phyloP scores from a whole-genome alignment of 2,113 vertebrate genomes.

The Axis porcinus region DNA sequence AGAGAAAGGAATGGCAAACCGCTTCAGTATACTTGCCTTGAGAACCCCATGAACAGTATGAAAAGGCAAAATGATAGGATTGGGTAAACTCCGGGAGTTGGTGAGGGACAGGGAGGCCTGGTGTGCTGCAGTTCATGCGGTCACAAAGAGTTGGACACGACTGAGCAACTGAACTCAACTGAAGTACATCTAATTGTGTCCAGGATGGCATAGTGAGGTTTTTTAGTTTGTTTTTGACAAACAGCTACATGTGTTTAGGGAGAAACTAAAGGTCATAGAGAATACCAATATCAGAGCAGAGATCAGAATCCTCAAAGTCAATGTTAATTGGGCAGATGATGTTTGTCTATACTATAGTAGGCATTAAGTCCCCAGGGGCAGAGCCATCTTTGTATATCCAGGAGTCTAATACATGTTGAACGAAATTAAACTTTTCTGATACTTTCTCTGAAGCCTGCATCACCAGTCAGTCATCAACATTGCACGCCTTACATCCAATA shows the following conservation, averaged over 20 bases:
- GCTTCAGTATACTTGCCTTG: no score
- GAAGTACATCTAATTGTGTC: background rate
- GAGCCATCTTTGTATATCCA: background rate
- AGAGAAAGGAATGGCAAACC: no score
- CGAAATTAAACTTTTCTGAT: background rate
- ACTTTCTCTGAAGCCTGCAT: background rate
- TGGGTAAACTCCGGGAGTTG: background rate
- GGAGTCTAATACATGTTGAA: no score
- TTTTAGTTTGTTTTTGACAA: conserved; percentile 27
- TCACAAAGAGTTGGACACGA: fast-evolving
- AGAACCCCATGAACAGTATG: no score
- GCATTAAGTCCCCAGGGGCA: background rate
- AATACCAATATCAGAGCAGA: background rate
- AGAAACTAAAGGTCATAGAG: background rate
- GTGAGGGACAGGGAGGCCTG: background rate
- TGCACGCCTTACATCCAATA: background rate
- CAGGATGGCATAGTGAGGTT: background rate
- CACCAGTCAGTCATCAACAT: background rate
- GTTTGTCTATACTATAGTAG: background rate
- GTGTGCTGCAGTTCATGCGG: fast-evolving
- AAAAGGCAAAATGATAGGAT: no score
- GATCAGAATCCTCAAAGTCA: background rate
- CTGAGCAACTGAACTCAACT: background rate
- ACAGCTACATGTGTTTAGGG: background rate
- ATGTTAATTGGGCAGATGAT: background rate